Conservation (phyloP, 2,797 vertebrate genomes). For the Carapus acus region DNA sequence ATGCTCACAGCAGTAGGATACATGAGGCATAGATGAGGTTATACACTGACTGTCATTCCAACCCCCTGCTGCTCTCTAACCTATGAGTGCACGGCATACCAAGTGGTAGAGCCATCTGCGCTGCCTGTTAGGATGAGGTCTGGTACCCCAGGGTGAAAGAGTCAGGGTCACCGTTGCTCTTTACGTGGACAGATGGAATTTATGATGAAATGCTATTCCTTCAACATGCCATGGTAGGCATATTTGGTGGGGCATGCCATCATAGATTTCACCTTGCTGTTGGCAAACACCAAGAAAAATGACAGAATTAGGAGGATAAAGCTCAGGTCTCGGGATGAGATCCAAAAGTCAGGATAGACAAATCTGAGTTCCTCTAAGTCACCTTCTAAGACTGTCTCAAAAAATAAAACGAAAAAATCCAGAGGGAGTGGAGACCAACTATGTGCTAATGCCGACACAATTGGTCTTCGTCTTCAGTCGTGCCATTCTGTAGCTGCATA, state of each 20-base stretch:
- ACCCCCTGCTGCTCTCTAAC: slow-evolving; percentile 25
- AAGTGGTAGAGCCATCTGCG: slow-evolving; percentile 24
- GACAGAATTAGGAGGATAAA: background rate
- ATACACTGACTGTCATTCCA: slow-evolving; percentile 1
- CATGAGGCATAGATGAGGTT: slow-evolving; percentile 17
- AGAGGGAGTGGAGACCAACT: no score
- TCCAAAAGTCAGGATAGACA: no score
- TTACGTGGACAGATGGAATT: background rate
- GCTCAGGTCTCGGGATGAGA: background rate
- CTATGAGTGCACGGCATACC: slow-evolving; percentile 27
- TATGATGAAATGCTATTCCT: background rate
- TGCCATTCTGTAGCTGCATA: no score
- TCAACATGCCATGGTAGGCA: background rate
- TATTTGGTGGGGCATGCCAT: no score
- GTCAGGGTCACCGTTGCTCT: background rate
- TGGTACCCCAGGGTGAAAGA: background rate
- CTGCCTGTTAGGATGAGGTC: slow-evolving; percentile 7
- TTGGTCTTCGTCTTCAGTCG: no score
- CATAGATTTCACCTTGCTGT: no score
- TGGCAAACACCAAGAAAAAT: no score
- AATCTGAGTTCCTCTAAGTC: no score
- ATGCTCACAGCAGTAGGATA: slow-evolving; percentile 25
- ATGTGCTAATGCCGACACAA: no score
- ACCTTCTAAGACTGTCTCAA: no score
- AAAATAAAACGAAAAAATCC: no score